These are phyloP conservation scores for Xestoiulus laeticollis DNA, from an alignment of 2,888 invertebrate genomes.

Conservation along the genomic window DNA sequence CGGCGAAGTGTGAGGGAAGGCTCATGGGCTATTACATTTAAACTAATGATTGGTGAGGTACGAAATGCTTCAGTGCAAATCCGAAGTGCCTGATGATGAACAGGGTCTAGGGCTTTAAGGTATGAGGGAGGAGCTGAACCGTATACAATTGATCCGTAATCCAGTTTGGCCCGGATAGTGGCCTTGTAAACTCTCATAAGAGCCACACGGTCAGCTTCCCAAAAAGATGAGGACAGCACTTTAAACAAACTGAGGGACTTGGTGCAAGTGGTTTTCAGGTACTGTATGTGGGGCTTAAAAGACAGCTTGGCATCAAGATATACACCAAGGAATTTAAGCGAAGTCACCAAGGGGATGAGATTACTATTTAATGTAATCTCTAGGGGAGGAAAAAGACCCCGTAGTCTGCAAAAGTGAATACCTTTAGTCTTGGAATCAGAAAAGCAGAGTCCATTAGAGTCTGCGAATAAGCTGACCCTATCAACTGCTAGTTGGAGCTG, in stretches of 20 bases:
- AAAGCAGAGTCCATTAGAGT: neutral
- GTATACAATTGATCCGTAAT: neutral
- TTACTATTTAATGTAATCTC: neutral
- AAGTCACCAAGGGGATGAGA: neutral
- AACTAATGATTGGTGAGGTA: neutral
- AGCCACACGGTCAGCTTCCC: neutral
- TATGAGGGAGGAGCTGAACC: neutral
- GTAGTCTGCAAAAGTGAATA: neutral
- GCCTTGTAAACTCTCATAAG: neutral
- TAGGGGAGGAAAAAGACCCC: neutral
- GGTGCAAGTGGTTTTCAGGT: neutral
- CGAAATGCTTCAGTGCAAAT: neutral
- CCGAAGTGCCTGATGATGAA: neutral
- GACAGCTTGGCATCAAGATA: neutral
- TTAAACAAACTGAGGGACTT: neutral
- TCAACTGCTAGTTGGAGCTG: neutral
- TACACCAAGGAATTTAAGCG: neutral
- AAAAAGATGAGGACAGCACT: neutral
- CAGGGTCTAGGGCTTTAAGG: neutral
- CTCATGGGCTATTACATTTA: neutral
- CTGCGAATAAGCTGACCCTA: neutral
- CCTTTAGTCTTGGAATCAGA: neutral
- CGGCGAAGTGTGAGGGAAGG: neutral
- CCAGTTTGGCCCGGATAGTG: neutral
- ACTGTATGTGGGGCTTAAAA: neutral